Conservation (phyloP, 2,888 invertebrate species). For the Pocota personata region DNA sequence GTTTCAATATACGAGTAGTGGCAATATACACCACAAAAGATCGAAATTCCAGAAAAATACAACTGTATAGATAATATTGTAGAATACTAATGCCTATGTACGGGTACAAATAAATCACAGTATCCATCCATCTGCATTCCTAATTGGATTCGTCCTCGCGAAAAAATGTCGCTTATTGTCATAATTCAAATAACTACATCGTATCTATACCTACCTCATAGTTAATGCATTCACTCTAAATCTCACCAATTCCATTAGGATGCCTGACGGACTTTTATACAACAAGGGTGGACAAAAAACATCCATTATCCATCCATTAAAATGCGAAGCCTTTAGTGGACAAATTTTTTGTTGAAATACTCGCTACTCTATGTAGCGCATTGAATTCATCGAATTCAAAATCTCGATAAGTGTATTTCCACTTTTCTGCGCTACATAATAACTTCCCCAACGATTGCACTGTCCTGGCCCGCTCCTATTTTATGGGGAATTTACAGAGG, state of each 20-base stretch:
- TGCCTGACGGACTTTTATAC: neutral
- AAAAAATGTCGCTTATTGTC: neutral
- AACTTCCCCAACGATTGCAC: conserved; percentile 1
- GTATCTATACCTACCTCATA: neutral
- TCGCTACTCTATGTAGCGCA: neutral
- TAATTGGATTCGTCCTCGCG: neutral
- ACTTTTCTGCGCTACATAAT: conserved; percentile 45
- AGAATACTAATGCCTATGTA: no score
- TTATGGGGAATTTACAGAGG: conserved; percentile 40
- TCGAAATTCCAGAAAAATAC: no score
- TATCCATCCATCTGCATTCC: neutral
- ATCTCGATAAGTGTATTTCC: conserved; percentile 37
- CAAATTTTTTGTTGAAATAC: conserved; percentile 10
- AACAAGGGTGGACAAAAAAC: neutral
- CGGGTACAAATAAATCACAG: neutral
- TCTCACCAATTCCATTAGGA: conserved; percentile 17
- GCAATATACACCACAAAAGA: no score
- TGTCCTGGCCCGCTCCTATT: conserved; percentile 25
- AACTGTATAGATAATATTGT: no score
- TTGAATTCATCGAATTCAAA: conserved; percentile 7
- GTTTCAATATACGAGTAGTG: no score
- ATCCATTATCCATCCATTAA: conserved; percentile 25
- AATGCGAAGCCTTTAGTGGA: neutral
- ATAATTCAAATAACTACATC: neutral
- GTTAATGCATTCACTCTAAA: neutral